Percentiles rank a stretch among this genome's conserved stretches.
phyloP scores from a whole-genome alignment of 2,113 vertebrate species.

The Carassius auratus region DNA sequence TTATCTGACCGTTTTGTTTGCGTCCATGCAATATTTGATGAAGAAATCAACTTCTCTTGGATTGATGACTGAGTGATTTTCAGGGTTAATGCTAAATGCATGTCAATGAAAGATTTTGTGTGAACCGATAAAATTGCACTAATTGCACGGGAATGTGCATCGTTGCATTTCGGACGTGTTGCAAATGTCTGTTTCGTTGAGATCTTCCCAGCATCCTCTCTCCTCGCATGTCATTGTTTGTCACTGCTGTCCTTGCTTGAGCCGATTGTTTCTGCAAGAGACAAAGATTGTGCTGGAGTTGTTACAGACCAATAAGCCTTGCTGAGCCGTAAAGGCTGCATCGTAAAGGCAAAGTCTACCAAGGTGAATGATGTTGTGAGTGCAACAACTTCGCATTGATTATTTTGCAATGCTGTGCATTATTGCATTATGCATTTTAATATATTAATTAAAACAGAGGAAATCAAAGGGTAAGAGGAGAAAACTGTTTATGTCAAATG shows the following conservation, averaged over 20 bases:
- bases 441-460: background rate
- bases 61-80: background rate
- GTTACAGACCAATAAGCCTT: slow-evolving; percentile 39
- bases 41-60: background rate
- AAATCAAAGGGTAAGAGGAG: background rate
- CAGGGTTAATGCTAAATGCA: background rate
- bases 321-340: slow-evolving; percentile 14
- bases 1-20: background rate
- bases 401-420: background rate
- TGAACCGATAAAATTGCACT: background rate
- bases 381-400: background rate
- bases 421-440: background rate
- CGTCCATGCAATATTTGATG: background rate
- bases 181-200: slow-evolving; percentile 56
- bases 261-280: slow-evolving; percentile 40
- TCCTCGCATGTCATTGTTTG: slow-evolving; percentile 38
- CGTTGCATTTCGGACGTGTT: background rate
- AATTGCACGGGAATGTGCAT: slow-evolving; percentile 26
- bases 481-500: slow-evolving; percentile 7
- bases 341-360: background rate
- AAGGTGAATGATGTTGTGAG: background rate
- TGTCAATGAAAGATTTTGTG: background rate
- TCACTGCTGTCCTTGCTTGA: slow-evolving; percentile 53
- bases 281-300: slow-evolving; percentile 51
- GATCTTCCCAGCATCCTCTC: slow-evolving; percentile 41